These are phyloP conservation scores for Tipula lateralis DNA, from an alignment of 2,888 invertebrate genomes.

Conservation along the genomic window DNA sequence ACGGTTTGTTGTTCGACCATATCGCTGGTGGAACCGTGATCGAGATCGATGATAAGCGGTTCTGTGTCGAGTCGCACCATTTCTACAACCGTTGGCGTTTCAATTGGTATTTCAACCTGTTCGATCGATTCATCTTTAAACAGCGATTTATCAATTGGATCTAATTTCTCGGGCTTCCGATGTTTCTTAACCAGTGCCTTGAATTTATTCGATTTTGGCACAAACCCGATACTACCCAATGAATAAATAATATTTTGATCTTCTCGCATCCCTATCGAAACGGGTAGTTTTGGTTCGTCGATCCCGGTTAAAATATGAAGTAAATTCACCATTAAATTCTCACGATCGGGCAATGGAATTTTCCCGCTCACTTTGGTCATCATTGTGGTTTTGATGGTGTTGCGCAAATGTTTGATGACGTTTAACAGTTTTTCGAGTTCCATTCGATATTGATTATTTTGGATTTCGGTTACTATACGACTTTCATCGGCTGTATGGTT, in stretches of 20 bases:
- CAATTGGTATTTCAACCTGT: neutral
- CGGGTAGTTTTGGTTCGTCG: constrained; percentile 39
- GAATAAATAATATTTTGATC: constrained; percentile 52
- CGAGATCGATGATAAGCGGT: constrained; percentile 27
- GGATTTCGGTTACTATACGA: neutral
- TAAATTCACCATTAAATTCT: constrained; percentile 55
- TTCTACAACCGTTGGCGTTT: neutral
- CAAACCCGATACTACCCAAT: constrained; percentile 63
- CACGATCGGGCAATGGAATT: constrained; percentile 49
- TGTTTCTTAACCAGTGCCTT: neutral
- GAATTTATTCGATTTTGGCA: constrained; percentile 51
- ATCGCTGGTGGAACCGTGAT: constrained; percentile 4
- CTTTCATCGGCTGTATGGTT: neutral
- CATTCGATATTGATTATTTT: neutral
- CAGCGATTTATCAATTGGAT: neutral
- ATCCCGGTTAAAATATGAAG: constrained; percentile 43
- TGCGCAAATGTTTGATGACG: neutral
- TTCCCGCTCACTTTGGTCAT: constrained; percentile 38
- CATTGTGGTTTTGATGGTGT: constrained; percentile 57
- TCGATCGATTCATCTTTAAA: neutral
- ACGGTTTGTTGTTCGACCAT: neutral
- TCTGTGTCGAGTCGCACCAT: neutral
- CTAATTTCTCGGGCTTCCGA: neutral
- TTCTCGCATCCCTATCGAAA: constrained; percentile 44
- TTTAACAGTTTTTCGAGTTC: neutral